phyloP scores from a whole-genome alignment of 2,113 vertebrate species.

The Vidua chalybeata region DNA sequence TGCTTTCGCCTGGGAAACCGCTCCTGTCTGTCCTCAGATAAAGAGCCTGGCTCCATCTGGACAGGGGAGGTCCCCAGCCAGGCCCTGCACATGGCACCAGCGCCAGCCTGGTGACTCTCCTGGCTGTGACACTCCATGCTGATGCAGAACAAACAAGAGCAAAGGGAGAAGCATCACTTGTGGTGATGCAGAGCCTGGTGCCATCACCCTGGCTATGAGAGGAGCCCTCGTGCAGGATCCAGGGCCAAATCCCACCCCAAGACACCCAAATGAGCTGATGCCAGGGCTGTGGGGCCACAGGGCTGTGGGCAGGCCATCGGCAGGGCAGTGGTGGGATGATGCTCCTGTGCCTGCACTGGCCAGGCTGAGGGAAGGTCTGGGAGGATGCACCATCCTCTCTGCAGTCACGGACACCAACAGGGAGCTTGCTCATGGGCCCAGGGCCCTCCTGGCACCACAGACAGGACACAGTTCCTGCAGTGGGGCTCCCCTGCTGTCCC shows the following conservation, averaged over 20 bases:
- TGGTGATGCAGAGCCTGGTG: background rate
- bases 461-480: background rate
- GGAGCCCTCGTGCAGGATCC: accelerated
- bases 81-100: too few relatives aligned
- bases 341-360: background rate
- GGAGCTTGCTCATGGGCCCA: background rate
- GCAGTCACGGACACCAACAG: background rate
- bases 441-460: background rate
- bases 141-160: background rate
- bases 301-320: background rate
- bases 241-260: too few relatives aligned
- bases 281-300: too few relatives aligned
- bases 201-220: background rate
- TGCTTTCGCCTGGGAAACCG: accelerated
- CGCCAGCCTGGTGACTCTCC: too few relatives aligned
- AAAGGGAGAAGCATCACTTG: background rate
- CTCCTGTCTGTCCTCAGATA: accelerated
- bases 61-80: background rate
- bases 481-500: background rate
- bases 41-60: background rate
- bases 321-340: background rate
- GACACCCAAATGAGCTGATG: too few relatives aligned
- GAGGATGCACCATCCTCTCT: background rate
- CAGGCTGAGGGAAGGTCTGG: background rate
- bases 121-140: background rate